Conservation (phyloP, 2,797 vertebrate species). For the Pempheris klunzingeri region DNA sequence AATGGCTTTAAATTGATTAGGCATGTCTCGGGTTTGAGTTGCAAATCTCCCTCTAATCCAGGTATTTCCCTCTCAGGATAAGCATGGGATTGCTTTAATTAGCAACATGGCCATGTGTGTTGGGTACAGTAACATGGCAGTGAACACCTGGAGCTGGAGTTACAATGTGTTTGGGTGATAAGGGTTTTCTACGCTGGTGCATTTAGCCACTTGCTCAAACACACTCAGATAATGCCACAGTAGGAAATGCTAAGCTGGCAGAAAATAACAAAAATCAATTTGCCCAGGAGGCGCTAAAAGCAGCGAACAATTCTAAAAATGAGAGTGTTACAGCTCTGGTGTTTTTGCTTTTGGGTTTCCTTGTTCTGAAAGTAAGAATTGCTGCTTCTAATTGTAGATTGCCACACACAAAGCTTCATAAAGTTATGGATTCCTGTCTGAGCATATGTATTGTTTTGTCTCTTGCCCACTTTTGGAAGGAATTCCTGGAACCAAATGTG, state of each 20-base stretch:
- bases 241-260: conserved; percentile 62
- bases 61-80: conserved; percentile 80
- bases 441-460: neutral
- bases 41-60: conserved; percentile 85
- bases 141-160: conserved; percentile 75
- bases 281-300: conserved; percentile 30
- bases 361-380: conserved; percentile 33
- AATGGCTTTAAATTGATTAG: conserved; percentile 85
- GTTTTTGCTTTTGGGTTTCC: conserved; percentile 38
- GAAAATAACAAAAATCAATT: conserved; percentile 68
- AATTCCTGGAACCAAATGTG: neutral
- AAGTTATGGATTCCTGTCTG: conserved; percentile 3
- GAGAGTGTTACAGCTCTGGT: conserved; percentile 11
- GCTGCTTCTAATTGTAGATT: conserved; percentile 14
- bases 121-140: conserved; percentile 71
- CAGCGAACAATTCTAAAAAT: conserved; percentile 47
- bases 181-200: conserved; percentile 59
- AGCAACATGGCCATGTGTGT: conserved; percentile 70
- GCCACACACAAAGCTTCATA: conserved; percentile 1
- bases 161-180: conserved; percentile 67
- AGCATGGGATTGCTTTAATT: conserved; percentile 84
- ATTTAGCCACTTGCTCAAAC: conserved; percentile 65
- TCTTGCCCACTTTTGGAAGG: neutral
- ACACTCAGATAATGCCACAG: conserved; percentile 53
- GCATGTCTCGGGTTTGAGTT: conserved; percentile 80